phyloP scores from a whole-genome alignment of 2,797 vertebrate species.

The Pseudomugil gertrudae region DNA sequence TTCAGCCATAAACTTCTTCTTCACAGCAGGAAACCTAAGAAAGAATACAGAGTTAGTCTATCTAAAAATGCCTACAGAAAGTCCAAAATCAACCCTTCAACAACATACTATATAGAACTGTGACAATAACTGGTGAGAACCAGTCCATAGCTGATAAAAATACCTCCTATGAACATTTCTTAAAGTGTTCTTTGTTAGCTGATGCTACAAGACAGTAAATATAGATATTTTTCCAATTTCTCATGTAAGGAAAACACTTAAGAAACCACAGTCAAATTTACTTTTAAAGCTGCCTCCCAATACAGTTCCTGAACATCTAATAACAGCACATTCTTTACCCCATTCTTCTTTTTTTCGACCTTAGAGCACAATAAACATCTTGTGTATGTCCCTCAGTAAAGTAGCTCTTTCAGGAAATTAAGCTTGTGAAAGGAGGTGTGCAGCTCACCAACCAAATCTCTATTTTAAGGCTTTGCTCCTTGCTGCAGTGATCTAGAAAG shows the following conservation, averaged over 20 bases:
- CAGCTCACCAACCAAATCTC: constrained; percentile 52
- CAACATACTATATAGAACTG: constrained; percentile 11
- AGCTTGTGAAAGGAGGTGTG: constrained; percentile 41
- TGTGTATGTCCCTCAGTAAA: constrained; percentile 19
- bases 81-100: constrained; percentile 49
- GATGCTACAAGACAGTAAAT: constrained; percentile 13
- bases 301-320: constrained; percentile 1
- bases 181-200: constrained; percentile 32
- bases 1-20: constrained; percentile 97
- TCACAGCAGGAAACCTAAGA: constrained; percentile 94
- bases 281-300: neutral
- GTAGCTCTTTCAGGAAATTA: constrained; percentile 42
- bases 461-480: constrained; percentile 65
- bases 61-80: constrained; percentile 39
- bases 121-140: constrained; percentile 24
- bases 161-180: constrained; percentile 52
- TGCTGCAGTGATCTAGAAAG: constrained; percentile 65
- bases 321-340: neutral
- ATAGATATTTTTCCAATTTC: constrained; percentile 28
- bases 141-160: constrained; percentile 40
- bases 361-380: constrained; percentile 12
- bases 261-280: neutral
- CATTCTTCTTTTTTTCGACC: constrained; percentile 1
- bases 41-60: constrained; percentile 29
- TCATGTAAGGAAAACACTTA: neutral